These are phyloP conservation scores for Micromesistius poutassou DNA, from an alignment of 2,797 vertebrate genomes.

Conservation along the genomic window DNA sequence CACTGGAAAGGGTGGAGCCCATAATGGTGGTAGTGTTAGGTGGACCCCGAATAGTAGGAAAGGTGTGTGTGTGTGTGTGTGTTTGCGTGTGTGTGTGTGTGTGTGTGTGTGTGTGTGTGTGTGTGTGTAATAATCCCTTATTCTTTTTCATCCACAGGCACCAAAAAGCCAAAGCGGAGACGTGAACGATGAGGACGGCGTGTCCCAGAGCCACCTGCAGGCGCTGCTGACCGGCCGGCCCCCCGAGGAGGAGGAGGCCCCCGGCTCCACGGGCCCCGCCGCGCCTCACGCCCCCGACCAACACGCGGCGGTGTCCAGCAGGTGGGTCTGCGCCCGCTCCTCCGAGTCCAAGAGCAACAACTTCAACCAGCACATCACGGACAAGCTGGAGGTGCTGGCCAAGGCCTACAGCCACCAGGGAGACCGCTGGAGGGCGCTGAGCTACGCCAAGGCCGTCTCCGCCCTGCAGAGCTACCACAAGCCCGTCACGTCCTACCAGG, in stretches of 20 bases:
- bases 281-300: conserved; percentile 15
- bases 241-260: conserved; percentile 61
- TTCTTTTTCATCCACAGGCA: conserved; percentile 17
- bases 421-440: conserved; percentile 90
- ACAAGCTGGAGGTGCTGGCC: conserved; percentile 91
- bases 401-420: conserved; percentile 93
- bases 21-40: too few relatives aligned
- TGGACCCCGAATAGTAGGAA: too few relatives aligned
- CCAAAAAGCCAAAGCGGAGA: conserved; percentile 50
- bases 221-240: conserved; percentile 82
- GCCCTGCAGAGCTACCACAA: conserved; percentile 94
- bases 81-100: too few relatives aligned
- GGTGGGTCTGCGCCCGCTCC: conserved; percentile 94
- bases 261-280: conserved; percentile 34
- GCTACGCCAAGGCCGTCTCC: conserved; percentile 93
- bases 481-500: conserved; percentile 87
- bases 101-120: too few relatives aligned
- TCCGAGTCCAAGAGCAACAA: conserved; percentile 87
- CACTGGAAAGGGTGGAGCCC: too few relatives aligned
- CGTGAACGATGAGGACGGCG: conserved; percentile 73
- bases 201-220: conserved; percentile 84
- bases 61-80: too few relatives aligned
- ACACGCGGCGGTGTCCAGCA: conserved; percentile 59
- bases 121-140: neutral
- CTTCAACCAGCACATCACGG: conserved; percentile 90